Conservation (phyloP, 2,888 invertebrate species). For the Ichneumon xanthorius region DNA sequence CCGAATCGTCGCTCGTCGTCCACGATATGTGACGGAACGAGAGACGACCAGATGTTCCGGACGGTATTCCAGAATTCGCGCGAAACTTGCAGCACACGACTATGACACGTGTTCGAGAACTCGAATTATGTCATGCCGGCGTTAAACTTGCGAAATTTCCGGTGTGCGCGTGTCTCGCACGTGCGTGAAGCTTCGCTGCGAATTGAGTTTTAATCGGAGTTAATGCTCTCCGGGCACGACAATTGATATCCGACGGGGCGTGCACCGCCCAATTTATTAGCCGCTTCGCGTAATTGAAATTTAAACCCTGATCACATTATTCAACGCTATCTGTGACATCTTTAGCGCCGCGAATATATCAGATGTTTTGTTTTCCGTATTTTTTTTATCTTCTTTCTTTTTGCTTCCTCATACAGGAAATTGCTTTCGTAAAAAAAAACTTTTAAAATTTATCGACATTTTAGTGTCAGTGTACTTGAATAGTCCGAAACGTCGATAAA, state of each 20-base stretch:
- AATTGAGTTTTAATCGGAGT: slow-evolving; percentile 28
- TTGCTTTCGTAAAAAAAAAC: too few species aligned
- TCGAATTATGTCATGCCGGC: not conserved
- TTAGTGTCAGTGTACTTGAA: too few species aligned
- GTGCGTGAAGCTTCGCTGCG: not conserved
- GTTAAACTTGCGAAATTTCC: not conserved
- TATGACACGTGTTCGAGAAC: not conserved
- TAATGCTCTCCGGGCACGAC: slow-evolving; percentile 22
- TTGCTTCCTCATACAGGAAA: too few species aligned
- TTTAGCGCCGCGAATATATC: slow-evolving; percentile 18
- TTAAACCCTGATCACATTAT: slow-evolving; percentile 29
- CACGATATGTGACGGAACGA: not conserved
- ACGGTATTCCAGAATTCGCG: not conserved
- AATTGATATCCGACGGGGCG: slow-evolving; percentile 16
- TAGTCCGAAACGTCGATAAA: too few species aligned
- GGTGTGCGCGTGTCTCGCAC: not conserved
- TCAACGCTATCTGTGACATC: not conserved
- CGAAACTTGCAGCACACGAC: not conserved
- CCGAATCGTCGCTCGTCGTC: slow-evolving; percentile 39
- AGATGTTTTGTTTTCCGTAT: not conserved
- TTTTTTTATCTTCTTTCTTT: not conserved
- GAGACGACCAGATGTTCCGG: slow-evolving; percentile 19
- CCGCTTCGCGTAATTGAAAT: slow-evolving; percentile 30
- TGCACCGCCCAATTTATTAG: slow-evolving; percentile 31
- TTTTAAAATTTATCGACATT: too few species aligned